These are phyloP conservation scores for Craterocephalus amniculus DNA, from an alignment of 2,797 vertebrate species.

Conservation along the genomic window DNA sequence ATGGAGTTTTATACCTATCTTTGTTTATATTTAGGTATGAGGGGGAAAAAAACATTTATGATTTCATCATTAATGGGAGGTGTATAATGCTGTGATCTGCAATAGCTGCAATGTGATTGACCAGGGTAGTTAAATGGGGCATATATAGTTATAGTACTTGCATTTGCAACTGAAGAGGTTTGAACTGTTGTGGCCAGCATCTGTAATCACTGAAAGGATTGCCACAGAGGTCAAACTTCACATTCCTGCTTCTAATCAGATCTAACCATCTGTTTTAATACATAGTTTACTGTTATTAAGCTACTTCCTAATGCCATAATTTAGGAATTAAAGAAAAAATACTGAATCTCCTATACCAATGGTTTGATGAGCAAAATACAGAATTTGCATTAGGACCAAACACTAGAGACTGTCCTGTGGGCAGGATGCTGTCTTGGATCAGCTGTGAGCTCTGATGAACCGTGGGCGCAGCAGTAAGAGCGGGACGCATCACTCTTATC, in stretches of 20 bases:
- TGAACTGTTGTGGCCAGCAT: background rate
- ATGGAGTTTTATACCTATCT: background rate
- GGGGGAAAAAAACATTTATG: too few relatives aligned
- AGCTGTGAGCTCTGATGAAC: constrained; percentile 37
- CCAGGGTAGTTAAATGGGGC: too few relatives aligned
- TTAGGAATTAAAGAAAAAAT: background rate
- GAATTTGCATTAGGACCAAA: constrained; percentile 3
- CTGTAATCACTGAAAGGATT: background rate
- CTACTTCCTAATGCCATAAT: background rate
- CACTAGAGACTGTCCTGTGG: constrained; percentile 3
- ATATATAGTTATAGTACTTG: background rate
- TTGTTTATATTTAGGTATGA: background rate
- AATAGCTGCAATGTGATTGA: too few relatives aligned
- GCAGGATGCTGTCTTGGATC: constrained; percentile 32
- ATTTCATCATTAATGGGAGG: too few relatives aligned
- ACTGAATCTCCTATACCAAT: background rate
- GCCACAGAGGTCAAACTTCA: too few relatives aligned
- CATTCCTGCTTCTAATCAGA: background rate
- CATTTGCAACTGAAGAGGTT: too few relatives aligned
- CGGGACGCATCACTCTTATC: constrained; percentile 51
- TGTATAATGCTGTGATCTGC: too few relatives aligned
- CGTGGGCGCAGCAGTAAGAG: constrained; percentile 24
- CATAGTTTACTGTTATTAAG: background rate
- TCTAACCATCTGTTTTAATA: background rate
- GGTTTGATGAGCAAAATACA: background rate